These are phyloP conservation scores for Paraescarpia echinospica DNA, from an alignment of 1,140 invertebrate genomes.

Conservation along the genomic window DNA sequence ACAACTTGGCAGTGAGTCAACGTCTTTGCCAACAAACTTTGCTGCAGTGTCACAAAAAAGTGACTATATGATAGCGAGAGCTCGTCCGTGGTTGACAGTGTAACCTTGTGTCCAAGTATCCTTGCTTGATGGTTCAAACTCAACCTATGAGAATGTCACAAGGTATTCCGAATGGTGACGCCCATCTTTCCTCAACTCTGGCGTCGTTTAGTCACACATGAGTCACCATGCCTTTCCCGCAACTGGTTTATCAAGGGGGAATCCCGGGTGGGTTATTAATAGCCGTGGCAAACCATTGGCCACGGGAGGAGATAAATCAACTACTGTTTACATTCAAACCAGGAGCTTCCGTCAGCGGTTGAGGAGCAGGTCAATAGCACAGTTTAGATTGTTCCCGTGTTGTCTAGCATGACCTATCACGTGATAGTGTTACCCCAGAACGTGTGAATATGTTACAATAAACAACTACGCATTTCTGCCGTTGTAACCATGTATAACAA, in stretches of 20 bases:
- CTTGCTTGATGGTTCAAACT: neutral
- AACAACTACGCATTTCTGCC: neutral
- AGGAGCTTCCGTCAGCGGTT: neutral
- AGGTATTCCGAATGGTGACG: neutral
- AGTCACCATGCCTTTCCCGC: neutral
- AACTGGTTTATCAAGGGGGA: neutral
- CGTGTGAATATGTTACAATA: neutral
- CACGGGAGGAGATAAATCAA: neutral
- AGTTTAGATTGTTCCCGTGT: too few species aligned
- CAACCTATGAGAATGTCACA: neutral
- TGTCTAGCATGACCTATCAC: neutral
- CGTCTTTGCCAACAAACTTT: neutral
- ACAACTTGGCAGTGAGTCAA: neutral
- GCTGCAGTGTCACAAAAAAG: neutral
- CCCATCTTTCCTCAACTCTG: neutral
- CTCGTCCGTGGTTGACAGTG: neutral
- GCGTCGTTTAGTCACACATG: neutral
- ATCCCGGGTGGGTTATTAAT: neutral
- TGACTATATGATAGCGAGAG: neutral
- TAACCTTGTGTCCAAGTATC: neutral
- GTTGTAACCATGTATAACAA: neutral
- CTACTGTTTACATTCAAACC: neutral
- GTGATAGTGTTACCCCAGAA: neutral
- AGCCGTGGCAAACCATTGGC: neutral
- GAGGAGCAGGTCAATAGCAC: neutral